Base-by-base conservation (phyloP, 2,113 vertebrate genomes). In the Ranitomeya imitator region DNA sequence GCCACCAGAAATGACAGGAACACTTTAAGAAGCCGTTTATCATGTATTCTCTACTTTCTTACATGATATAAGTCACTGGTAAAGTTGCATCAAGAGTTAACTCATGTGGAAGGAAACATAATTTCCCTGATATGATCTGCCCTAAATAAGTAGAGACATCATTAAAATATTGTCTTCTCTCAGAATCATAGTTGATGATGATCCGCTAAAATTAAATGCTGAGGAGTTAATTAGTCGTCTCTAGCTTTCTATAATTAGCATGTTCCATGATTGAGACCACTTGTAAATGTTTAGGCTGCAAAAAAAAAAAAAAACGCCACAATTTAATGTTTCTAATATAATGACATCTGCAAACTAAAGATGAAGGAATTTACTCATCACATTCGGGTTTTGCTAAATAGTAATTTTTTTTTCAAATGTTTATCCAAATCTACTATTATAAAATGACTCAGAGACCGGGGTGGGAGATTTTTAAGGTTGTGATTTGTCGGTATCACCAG, bases 191-290 rank as follows among this genome's bases (percentile, higher is more conserved):
- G 61, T 26, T 7, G 45, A 67, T 83, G 81, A 67, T 37, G 61
- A 83, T 69, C 19, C 45, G 61, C 80, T 7, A 52, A 67, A 65
- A 83, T 65, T 26, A 67, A 23, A 13, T 45, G 18, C 60, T 65
- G 37, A 83, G 80, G 52, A 82, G 31, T 61, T 67, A 83, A 83
- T 83, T 83, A 83, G 81, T 83, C 61, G 9, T 83, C 81, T 51
- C 52, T 7, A 37, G 3, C 79, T 26, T 81, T 54, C 81, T 83
- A 61, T 83, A 83, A 69, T 83, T 83, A 83, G 81, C 54, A 67
- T 10, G 15, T 69, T 37, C 15, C 21, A 10, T 67, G 81, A 69
- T 65, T 83, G 61, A 23, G 81, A 54, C 61, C 81, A 83, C 81
- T 63, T 54, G 61, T 14, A 81, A 81, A 21, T 67, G 61, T 83